Conservation (phyloP, 2,888 invertebrate genomes). For the Andrena trimmerana region DNA sequence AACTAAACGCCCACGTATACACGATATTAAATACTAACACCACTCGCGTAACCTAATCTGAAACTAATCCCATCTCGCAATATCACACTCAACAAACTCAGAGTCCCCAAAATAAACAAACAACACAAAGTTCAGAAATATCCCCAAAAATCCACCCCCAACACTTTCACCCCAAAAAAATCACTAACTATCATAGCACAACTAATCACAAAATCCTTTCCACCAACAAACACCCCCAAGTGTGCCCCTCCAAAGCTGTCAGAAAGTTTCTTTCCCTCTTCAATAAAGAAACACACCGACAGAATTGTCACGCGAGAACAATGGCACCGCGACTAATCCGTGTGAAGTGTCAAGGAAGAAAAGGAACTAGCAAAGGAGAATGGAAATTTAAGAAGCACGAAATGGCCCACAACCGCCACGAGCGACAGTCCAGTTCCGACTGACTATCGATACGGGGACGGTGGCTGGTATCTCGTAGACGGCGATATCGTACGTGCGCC, state of each 20-base stretch:
- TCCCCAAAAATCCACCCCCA: background rate
- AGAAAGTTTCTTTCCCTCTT: too few relatives aligned
- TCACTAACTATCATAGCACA: background rate
- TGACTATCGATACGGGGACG: constrained; percentile 70
- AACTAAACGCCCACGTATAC: too few relatives aligned
- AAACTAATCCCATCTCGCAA: too few relatives aligned
- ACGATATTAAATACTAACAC: too few relatives aligned
- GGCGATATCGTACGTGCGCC: constrained; percentile 68
- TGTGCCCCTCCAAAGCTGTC: too few relatives aligned
- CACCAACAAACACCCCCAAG: background rate
- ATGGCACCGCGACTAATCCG: background rate
- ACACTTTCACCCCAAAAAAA: background rate
- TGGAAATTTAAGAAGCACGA: background rate
- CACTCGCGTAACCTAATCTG: too few relatives aligned
- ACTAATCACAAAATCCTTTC: background rate
- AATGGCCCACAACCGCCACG: constrained; percentile 54
- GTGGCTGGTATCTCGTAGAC: constrained; percentile 49
- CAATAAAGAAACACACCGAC: background rate
- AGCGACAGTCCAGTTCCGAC: constrained; percentile 65
- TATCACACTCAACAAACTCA: background rate
- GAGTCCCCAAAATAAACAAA: background rate
- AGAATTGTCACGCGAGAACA: background rate
- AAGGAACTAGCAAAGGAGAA: too few relatives aligned
- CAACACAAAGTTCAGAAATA: background rate
- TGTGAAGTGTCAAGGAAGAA: background rate